Conservation (phyloP, 2,888 invertebrate genomes). For the Osmoderma eremita region DNA sequence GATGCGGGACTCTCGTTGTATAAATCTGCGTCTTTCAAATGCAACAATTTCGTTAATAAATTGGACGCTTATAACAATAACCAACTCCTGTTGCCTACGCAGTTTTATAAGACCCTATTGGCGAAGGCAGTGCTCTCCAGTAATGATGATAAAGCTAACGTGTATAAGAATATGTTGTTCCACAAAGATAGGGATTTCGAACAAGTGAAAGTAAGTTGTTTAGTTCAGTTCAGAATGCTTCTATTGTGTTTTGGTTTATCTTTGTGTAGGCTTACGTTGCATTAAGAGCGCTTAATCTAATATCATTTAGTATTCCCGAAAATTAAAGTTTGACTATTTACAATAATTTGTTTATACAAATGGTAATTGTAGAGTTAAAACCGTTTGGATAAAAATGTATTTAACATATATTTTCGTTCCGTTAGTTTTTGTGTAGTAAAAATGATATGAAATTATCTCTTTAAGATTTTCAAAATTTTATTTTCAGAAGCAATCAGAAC, state of each 20-base stretch:
- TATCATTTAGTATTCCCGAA: too few species aligned
- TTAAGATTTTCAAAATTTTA: too few species aligned
- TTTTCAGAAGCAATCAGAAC: too few species aligned
- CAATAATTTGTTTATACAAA: too few species aligned
- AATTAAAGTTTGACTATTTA: too few species aligned
- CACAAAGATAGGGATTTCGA: conserved; percentile 62
- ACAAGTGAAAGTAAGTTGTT: conserved; percentile 55
- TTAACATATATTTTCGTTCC: too few species aligned
- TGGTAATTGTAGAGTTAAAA: too few species aligned
- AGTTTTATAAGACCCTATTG: conserved; percentile 81
- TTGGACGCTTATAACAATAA: conserved; percentile 63
- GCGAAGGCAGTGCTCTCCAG: conserved; percentile 75
- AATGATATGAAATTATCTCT: too few species aligned
- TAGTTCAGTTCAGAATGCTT: conserved; percentile 6
- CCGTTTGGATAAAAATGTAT: too few species aligned
- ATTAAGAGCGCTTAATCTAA: too few species aligned
- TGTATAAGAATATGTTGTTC: conserved; percentile 64
- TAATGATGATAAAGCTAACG: conserved; percentile 60
- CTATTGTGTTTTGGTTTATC: conserved; percentile 7
- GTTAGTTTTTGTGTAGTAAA: too few species aligned
- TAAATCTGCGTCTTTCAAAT: conserved; percentile 54
- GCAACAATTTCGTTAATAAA: conserved; percentile 62
- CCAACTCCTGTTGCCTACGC: conserved; percentile 73
- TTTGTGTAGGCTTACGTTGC: too few species aligned
- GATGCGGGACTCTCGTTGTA: conserved; percentile 47